These are phyloP conservation scores for Calliopum simillimum DNA, from an alignment of 2,888 invertebrate species.

Conservation along the genomic window DNA sequence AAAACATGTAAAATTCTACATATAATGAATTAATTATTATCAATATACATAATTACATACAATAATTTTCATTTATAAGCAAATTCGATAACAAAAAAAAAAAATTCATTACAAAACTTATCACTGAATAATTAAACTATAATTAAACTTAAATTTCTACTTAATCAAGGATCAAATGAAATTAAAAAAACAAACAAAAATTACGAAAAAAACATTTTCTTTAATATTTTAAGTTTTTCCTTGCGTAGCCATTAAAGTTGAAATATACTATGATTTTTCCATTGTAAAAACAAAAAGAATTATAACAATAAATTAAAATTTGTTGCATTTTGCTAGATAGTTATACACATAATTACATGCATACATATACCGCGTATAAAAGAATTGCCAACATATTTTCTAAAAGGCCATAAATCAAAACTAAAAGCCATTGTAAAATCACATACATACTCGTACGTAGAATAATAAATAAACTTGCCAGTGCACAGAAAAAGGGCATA, in stretches of 20 bases:
- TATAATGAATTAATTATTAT: no score
- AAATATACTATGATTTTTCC: not conserved
- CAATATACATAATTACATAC: no score
- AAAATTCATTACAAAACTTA: not conserved
- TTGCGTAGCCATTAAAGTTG: constrained; percentile 1
- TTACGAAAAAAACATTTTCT: no score
- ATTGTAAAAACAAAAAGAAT: not conserved
- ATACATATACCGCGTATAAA: not conserved
- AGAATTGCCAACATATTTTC: no score
- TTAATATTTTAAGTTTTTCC: not conserved
- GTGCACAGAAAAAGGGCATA: no score
- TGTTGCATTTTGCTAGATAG: constrained; percentile 7
- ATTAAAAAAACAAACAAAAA: not conserved
- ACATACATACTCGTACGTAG: no score
- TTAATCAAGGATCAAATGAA: constrained; percentile 1
- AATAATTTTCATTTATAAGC: not conserved
- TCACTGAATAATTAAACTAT: constrained; percentile 16
- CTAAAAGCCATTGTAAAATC: no score
- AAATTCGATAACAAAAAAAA: not conserved
- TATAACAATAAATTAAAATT: constrained; percentile 5
- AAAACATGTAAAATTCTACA: constrained; percentile 9
- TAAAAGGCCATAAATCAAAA: no score
- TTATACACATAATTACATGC: not conserved
- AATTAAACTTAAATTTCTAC: constrained; percentile 22
- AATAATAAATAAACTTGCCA: no score